Evolutionary conservation across 2,113 vertebrate species (phyloP).

Genomic region (Scomber scombrus): DNA sequence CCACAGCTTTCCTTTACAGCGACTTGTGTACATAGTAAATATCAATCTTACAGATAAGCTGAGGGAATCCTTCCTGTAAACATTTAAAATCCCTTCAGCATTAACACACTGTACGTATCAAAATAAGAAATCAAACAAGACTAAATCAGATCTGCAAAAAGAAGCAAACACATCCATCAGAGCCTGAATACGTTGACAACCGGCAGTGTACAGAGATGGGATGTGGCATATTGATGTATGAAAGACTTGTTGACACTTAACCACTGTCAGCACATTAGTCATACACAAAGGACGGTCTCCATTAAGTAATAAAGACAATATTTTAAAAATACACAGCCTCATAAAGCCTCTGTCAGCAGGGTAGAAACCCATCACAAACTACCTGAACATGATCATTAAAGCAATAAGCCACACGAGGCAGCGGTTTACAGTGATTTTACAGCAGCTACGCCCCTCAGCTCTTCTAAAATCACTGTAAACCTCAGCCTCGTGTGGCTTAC

Average conservation of each 20-base stretch:
- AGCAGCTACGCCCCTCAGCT: too few species aligned
- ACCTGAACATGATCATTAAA: neutral
- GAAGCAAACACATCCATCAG: neutral
- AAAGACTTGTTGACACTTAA: slow-evolving; percentile 16
- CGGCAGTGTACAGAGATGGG: neutral
- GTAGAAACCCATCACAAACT: neutral
- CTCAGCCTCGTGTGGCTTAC: too few species aligned
- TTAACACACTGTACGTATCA: neutral
- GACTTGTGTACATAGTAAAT: neutral
- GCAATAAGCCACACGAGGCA: too few species aligned
- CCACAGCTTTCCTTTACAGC: neutral
- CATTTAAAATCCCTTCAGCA: neutral
- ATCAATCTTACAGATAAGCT: neutral
- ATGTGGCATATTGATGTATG: slow-evolving; percentile 18
- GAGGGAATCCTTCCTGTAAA: neutral
- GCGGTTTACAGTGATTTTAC: too few species aligned
- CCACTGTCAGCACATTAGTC: slow-evolving; percentile 34
- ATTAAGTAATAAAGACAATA: neutral
- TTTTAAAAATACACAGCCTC: neutral
- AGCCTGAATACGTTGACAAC: neutral
- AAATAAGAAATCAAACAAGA: neutral
- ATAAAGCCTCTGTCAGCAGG: neutral
- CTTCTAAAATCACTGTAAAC: too few species aligned
- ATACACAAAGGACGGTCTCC: slow-evolving; percentile 12
- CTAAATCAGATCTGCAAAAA: too few species aligned